Evolutionary conservation across 2,113 vertebrate genomes (phyloP), one percentile per base, ranked within the genome.

Genomic region (Muscicapa adusta): DNA sequence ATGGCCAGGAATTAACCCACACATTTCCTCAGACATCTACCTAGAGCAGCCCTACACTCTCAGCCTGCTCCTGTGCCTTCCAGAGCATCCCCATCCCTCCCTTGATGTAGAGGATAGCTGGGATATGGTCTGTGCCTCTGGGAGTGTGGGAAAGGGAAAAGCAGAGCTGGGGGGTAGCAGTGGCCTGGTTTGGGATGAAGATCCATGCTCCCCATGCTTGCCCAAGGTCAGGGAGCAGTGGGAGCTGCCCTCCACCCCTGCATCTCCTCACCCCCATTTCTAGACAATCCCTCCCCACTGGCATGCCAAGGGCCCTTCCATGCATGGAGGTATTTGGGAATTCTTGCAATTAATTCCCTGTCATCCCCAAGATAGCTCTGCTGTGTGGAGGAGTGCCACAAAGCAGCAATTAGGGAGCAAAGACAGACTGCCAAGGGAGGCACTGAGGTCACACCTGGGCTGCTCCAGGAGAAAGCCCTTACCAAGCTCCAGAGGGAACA

Each of bases 381-480:
- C 66, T 65, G 62, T 20, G 72, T 31, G 42, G 58, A 50, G 66
- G 33, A 85, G 66, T 28, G 66, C 33, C 14, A 6, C 66, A 54
- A 63, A 24, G 4, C 89, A 76, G 89, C 74, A 91, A 70, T 74
- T 36, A 77, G 77, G 81, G 53, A 60, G 82, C 90, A 79, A 28
- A 79, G 85, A 12, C 29, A 67, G 73, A 38, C 28, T 40, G 58
- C 43, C 63, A 58, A 7, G 71, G 68, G 36, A 73, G 63, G 82
- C 43, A 48, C 4, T 8, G 48, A 62, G 91, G 88, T 88, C 90
- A 84, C 86, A 73, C 71, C 85, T 80, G 93, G 3, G 9, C 84
- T 62, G 72, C 87, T 54, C 38, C 51, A 53, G 56, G 61, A 86
- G 45, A 74, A 90, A 97, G 74, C 40, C 47, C 73, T 89, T n/a